Conservation (phyloP, 2,797 vertebrate genomes). For the Microctenopoma lineatum region DNA sequence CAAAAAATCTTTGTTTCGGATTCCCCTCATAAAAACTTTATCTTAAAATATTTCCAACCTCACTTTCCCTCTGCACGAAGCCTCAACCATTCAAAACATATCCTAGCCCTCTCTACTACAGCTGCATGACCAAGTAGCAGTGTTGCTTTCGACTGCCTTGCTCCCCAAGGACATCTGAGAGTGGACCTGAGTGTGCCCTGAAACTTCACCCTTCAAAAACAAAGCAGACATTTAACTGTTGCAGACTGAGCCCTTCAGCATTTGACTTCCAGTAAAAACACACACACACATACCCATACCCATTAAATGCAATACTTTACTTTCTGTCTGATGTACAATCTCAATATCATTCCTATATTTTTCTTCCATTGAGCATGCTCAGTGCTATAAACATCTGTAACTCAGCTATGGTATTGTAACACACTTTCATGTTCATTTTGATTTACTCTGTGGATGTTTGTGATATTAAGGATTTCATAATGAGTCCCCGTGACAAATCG, state of each 20-base stretch:
- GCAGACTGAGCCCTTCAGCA: constrained; percentile 60
- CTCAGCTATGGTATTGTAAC: constrained; percentile 28
- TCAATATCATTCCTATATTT: neutral
- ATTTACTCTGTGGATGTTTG: too few relatives aligned
- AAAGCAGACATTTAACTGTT: constrained; percentile 64
- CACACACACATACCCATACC: constrained; percentile 32
- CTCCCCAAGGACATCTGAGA: constrained; percentile 73
- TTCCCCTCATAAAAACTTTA: constrained; percentile 55
- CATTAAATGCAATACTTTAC: neutral
- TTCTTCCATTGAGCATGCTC: neutral
- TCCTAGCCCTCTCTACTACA: constrained; percentile 40
- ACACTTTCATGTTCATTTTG: too few relatives aligned
- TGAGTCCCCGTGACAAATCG: too few relatives aligned
- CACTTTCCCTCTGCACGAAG: constrained; percentile 56
- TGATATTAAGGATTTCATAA: too few relatives aligned
- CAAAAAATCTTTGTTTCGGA: constrained; percentile 47
- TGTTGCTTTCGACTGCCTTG: constrained; percentile 76
- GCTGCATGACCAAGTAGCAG: constrained; percentile 59
- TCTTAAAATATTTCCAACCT: constrained; percentile 67
- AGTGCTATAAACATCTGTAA: constrained; percentile 21
- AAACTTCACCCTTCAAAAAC: constrained; percentile 79
- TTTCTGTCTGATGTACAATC: neutral
- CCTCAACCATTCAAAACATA: constrained; percentile 67
- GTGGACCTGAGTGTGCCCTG: constrained; percentile 71
- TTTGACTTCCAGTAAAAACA: constrained; percentile 48